Conservation (phyloP, 1,140 invertebrate genomes). For the Drosophila cardini region DNA sequence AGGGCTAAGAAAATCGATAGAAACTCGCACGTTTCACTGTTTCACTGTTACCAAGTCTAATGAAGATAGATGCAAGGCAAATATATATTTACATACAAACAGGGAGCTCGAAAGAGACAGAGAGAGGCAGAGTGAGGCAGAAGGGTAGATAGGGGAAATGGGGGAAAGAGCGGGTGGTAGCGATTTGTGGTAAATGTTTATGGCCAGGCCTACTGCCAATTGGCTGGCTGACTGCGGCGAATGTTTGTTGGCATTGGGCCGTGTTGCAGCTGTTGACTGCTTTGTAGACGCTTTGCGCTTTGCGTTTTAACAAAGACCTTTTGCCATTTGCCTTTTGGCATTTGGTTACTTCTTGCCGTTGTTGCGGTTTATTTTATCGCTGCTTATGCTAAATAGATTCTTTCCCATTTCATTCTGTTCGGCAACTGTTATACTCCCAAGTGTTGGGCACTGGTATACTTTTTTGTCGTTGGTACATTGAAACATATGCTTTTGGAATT, state of each 20-base stretch:
- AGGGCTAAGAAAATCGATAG: constrained; percentile 67
- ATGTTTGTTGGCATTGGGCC: constrained; percentile 31
- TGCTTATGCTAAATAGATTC: background rate
- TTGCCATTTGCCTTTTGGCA: constrained; percentile 25
- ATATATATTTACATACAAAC: background rate
- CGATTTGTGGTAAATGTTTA: constrained; percentile 54
- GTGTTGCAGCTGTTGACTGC: constrained; percentile 34
- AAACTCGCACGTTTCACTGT: constrained; percentile 61
- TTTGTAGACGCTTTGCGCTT: constrained; percentile 17
- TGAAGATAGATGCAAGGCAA: constrained; percentile 18
- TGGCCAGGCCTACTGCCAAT: constrained; percentile 53
- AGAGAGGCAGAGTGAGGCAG: background rate
- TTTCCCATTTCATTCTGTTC: background rate
- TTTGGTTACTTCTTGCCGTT: constrained; percentile 6
- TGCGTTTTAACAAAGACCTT: constrained; percentile 18
- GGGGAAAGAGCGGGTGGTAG: background rate
- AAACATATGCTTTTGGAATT: background rate
- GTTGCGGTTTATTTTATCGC: background rate
- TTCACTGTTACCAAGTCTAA: constrained; percentile 45
- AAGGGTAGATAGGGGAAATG: background rate
- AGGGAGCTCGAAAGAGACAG: background rate
- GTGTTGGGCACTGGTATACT: too few species aligned
- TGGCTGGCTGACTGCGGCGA: constrained; percentile 13
- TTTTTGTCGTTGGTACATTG: too few species aligned
- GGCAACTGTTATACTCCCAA: background rate